Conservation (phyloP, 2,113 vertebrate species). For the Halichoeres trimaculatus region DNA sequence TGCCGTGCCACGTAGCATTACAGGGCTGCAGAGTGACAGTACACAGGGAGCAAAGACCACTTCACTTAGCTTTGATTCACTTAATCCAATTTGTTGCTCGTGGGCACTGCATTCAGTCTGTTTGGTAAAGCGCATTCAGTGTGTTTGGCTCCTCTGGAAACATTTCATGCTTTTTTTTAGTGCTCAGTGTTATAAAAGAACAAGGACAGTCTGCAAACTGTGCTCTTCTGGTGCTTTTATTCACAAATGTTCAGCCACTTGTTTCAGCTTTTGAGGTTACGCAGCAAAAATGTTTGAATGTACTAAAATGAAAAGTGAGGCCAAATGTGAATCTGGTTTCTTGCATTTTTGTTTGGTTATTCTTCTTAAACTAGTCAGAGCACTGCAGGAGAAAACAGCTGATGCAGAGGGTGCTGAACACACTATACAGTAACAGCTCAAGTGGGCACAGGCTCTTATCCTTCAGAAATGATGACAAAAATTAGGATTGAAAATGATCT, state of each 20-base stretch:
- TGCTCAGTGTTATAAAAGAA: neutral
- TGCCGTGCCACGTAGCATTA: conserved; percentile 53
- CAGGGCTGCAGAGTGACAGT: conserved; percentile 31
- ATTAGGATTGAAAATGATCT: too few relatives aligned
- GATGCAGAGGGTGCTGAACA: too few relatives aligned
- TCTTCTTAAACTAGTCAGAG: too few relatives aligned
- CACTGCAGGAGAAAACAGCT: too few relatives aligned
- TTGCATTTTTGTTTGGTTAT: too few relatives aligned
- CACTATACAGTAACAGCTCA: too few relatives aligned
- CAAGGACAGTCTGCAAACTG: neutral
- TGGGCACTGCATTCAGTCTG: conserved; percentile 18
- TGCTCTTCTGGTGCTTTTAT: neutral
- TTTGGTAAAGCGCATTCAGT: conserved; percentile 11
- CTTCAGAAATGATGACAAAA: too few relatives aligned
- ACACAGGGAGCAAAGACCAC: conserved; percentile 46
- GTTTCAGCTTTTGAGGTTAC: neutral
- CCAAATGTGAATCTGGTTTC: neutral
- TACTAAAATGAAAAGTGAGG: too few relatives aligned
- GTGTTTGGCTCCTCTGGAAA: neutral
- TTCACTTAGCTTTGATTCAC: conserved; percentile 32
- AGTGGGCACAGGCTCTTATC: too few relatives aligned
- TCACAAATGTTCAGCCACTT: neutral
- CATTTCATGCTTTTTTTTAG: neutral
- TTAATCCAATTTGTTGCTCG: conserved; percentile 27
- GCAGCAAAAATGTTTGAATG: neutral